Conservation (phyloP, 2,113 vertebrate species). For the Verasper variegatus region DNA sequence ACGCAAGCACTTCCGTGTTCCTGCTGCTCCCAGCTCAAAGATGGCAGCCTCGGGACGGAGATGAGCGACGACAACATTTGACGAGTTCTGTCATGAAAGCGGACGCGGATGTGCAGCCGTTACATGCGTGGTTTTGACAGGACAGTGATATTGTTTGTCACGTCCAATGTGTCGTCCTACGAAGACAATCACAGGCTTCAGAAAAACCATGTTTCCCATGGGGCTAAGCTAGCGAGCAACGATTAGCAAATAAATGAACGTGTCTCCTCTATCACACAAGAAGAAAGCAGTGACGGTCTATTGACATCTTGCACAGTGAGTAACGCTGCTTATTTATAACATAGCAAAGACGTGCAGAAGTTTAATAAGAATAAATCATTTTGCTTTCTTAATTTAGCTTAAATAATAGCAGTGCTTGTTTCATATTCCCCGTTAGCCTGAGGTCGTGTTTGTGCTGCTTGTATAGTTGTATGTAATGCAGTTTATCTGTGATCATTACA, state of each 20-base stretch:
- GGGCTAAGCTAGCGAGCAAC: conserved; percentile 73
- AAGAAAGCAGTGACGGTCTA: conserved; percentile 45
- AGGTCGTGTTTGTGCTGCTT: background rate
- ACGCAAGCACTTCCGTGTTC: conserved; percentile 65
- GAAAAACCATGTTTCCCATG: conserved; percentile 54
- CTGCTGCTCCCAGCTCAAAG: conserved; percentile 69
- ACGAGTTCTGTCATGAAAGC: conserved; percentile 55
- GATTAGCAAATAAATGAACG: conserved; percentile 75
- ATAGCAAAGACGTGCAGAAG: background rate
- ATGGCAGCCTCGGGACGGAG: conserved; percentile 70
- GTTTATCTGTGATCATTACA: background rate
- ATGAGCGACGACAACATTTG: conserved; percentile 60
- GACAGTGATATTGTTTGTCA: background rate
- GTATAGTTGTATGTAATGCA: background rate
- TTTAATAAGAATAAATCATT: too few relatives aligned
- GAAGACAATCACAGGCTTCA: conserved; percentile 27
- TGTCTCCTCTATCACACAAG: conserved; percentile 43
- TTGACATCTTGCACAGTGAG: conserved; percentile 50
- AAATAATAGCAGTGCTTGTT: background rate
- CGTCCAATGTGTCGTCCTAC: conserved; percentile 21
- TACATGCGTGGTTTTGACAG: conserved; percentile 14
- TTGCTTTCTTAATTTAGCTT: background rate
- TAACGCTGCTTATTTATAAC: background rate
- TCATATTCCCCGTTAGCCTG: too few relatives aligned
- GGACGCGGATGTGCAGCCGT: background rate